Conservation (phyloP, 2,797 vertebrate genomes). For the Spondyliosoma cantharus region DNA sequence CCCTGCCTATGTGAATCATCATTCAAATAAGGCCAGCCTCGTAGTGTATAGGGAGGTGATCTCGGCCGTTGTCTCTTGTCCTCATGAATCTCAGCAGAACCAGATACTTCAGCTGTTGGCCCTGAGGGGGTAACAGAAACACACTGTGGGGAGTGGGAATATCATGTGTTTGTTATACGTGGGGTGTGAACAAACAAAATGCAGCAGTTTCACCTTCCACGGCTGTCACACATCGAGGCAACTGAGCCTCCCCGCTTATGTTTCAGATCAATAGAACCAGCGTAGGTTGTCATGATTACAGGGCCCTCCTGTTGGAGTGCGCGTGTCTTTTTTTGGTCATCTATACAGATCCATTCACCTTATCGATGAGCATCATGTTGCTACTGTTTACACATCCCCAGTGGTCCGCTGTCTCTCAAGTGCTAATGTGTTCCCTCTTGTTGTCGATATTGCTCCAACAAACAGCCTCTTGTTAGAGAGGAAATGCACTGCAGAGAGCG, state of each 20-base stretch:
- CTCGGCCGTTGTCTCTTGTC: conserved; percentile 89
- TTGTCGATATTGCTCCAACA: conserved; percentile 64
- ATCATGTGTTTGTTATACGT: conserved; percentile 43
- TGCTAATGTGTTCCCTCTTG: conserved; percentile 63
- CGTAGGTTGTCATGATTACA: conserved; percentile 73
- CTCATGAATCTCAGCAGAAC: conserved; percentile 86
- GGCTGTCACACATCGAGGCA: conserved; percentile 8
- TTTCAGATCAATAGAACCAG: conserved; percentile 63
- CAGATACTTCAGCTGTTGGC: conserved; percentile 55
- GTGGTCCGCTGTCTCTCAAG: conserved; percentile 63
- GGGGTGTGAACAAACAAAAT: conserved; percentile 49
- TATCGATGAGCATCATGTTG: conserved; percentile 67
- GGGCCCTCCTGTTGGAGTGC: conserved; percentile 53
- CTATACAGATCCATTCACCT: conserved; percentile 69
- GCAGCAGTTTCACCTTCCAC: conserved; percentile 47
- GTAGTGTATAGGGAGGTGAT: conserved; percentile 83
- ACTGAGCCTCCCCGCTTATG: conserved; percentile 26
- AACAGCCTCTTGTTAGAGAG: conserved; percentile 53
- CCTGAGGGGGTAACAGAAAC: conserved; percentile 12
- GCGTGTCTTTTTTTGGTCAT: conserved; percentile 66
- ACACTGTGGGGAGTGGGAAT: conserved; percentile 1
- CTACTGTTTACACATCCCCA: conserved; percentile 69
- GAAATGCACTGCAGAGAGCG: conserved; percentile 13
- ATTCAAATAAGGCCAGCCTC: conserved; percentile 62
- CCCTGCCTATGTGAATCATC: conserved; percentile 72